These are phyloP conservation scores for Nymphalis polychloros DNA, from an alignment of 2,888 invertebrate species.

Conservation along the genomic window DNA sequence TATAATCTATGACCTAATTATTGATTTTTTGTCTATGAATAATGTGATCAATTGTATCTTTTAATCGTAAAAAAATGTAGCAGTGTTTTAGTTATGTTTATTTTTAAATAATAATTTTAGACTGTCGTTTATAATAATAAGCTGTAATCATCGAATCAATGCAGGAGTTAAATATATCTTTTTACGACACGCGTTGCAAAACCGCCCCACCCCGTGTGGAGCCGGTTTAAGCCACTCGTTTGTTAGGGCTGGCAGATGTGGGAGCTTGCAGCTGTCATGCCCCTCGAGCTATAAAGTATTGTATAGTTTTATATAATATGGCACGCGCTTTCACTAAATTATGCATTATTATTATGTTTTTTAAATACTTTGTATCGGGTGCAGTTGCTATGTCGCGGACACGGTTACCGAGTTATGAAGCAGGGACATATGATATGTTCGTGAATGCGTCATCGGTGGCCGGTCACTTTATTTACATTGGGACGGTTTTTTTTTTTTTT, in stretches of 20 bases:
- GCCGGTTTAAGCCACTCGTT: constrained; percentile 26
- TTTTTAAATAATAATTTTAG: not conserved
- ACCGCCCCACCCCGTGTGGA: constrained; percentile 19
- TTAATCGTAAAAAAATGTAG: too few species aligned
- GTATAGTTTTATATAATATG: constrained; percentile 62
- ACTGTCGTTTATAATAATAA: constrained; percentile 1
- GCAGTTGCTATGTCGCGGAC: constrained; percentile 59
- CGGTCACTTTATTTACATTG: not conserved
- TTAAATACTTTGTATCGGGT: constrained; percentile 61
- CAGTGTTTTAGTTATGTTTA: too few species aligned
- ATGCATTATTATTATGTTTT: constrained; percentile 71
- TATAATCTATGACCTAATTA: too few species aligned
- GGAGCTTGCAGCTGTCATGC: constrained; percentile 70
- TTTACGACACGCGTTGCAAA: constrained; percentile 33
- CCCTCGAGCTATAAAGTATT: constrained; percentile 54
- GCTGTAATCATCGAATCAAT: not conserved
- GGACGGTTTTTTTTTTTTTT: not conserved
- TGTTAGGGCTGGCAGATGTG: constrained; percentile 35
- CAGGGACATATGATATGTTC: constrained; percentile 12
- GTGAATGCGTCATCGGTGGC: constrained; percentile 3
- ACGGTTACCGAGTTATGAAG: constrained; percentile 25
- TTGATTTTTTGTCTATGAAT: too few species aligned
- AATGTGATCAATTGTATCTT: too few species aligned
- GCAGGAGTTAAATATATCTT: constrained; percentile 8
- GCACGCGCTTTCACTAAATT: constrained; percentile 80